Percentiles rank a stretch among this genome's conserved stretches.
Evolutionary conservation across 2,888 invertebrate genomes (phyloP).

Genomic region (Apodemia zela): DNA sequence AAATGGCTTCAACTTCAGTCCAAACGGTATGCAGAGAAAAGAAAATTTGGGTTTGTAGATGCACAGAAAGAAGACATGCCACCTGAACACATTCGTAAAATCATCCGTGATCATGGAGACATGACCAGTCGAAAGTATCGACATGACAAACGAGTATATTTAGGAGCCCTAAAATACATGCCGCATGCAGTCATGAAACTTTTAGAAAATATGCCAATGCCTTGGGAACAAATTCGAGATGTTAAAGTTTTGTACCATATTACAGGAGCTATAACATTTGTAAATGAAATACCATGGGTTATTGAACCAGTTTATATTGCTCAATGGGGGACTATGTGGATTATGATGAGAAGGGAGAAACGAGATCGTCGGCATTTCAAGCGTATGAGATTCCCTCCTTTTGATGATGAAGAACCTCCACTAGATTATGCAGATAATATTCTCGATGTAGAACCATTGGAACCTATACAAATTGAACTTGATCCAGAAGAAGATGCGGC

Average conservation of each 20-base stretch:
- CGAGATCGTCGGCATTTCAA: conserved; percentile 99
- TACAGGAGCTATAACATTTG: conserved; percentile 99
- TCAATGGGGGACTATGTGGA: conserved; percentile 99
- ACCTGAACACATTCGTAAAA: conserved; percentile 99
- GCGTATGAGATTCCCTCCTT: conserved; percentile 99
- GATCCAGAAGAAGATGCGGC: conserved; percentile 96
- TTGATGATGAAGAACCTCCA: conserved; percentile 99
- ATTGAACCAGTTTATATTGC: conserved; percentile 99
- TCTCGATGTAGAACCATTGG: conserved; percentile 98
- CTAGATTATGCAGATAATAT: conserved; percentile 99
- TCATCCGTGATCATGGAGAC: conserved; percentile 99
- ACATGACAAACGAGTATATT: conserved; percentile 98
- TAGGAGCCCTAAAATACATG: conserved; percentile 99
- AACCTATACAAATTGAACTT: conserved; percentile 98
- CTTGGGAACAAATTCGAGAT: conserved; percentile 99
- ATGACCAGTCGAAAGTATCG: conserved; percentile 99
- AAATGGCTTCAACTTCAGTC: conserved; percentile 99
- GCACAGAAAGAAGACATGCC: conserved; percentile 99
- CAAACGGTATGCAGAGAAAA: conserved; percentile 98
- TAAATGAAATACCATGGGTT: conserved; percentile 99
- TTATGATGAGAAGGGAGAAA: conserved; percentile 99
- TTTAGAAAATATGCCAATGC: conserved; percentile 99
- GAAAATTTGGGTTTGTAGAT: conserved; percentile 99
- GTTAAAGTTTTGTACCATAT: conserved; percentile 99
- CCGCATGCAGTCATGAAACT: conserved; percentile 99